phyloP scores from a whole-genome alignment of 2,113 vertebrate species.

The Nibea coibor region DNA sequence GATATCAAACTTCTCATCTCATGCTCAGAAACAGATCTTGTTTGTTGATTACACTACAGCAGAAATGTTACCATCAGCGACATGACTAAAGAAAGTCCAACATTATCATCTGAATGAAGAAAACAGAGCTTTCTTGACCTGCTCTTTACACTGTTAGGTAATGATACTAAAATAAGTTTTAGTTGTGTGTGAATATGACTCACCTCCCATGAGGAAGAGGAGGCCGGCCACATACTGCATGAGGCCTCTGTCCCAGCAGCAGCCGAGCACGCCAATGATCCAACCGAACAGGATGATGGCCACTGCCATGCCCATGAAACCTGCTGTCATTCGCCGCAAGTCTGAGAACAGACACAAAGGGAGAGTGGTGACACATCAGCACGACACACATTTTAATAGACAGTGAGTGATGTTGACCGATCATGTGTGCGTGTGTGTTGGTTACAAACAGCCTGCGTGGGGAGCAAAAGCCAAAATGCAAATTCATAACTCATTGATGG shows the following conservation, averaged over 20 bases:
- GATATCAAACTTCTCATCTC: background rate
- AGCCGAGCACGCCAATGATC: conserved; percentile 95
- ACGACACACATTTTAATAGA: no score
- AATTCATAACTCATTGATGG: no score
- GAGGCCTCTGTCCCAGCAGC: conserved; percentile 98
- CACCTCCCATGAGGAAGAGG: conserved; percentile 99
- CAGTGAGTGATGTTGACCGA: no score
- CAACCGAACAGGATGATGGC: conserved; percentile 98
- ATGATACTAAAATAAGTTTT: background rate
- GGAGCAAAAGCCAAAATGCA: no score
- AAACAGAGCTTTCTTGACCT: background rate
- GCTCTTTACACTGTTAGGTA: background rate
- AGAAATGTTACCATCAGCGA: background rate
- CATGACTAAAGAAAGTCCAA: no score
- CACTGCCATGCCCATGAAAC: conserved; percentile 99
- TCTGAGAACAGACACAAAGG: conserved; percentile 80
- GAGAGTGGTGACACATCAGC: background rate
- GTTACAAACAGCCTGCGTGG: no score
- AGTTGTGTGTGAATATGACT: conserved; percentile 66
- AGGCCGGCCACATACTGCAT: conserved; percentile 99
- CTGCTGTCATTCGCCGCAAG: conserved; percentile 96
- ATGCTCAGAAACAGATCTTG: no score
- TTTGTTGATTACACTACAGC: no score
- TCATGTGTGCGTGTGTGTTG: no score
- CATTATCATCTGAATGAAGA: background rate